Base-by-base conservation (phyloP, 1,140 invertebrate species). In the Solenopsis fugax region DNA sequence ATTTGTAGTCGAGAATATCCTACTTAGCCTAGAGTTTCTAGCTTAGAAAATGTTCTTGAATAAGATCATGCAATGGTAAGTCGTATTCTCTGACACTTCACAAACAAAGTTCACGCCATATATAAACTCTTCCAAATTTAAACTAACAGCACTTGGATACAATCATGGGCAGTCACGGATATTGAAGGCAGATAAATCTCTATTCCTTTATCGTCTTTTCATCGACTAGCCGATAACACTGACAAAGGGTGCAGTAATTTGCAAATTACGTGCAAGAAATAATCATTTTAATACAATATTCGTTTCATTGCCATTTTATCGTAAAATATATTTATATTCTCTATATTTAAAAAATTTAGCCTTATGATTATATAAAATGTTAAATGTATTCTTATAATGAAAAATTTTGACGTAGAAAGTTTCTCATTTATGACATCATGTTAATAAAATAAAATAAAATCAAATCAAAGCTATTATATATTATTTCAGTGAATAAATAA, bases 101-200 rank as follows among this genome's bases (percentile, higher is more conserved):
- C 54, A 60, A 58, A 60, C 13, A 13, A 73, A 65, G 41, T 65
- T 48, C 16, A 45, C 21, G 5, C 29, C 10, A 37, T 41, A 29
- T 45, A 67, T 48, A 56, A 21, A 29, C 2, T 16, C 6, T 2
- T 24, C 4, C 50, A 29, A 29, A 71, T 58, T 60, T 82, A 58
- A 82, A 34, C 12, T 34, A 82, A 72, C 54, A 72, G 4, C 18
- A 72, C 21, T 45, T 60, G 9, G 41, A 71, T 48, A 50, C 67
- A 37, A 84, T 73, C 54, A 50, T 13, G 4, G 13, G 48, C 12
- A 12, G 21, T 21, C 13, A 24, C 54, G 69, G 80, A 84, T 84
- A 73, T 84, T 73, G 54, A 84, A 54, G 13, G n/a, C 37, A 24
- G 37, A 73, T 73, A 73, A 48, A 82, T 72, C 54, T 84, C 41